Percentiles rank a stretch among this genome's conserved stretches.
phyloP scores from a whole-genome alignment of 2,888 invertebrate species.

The Automeris io region DNA sequence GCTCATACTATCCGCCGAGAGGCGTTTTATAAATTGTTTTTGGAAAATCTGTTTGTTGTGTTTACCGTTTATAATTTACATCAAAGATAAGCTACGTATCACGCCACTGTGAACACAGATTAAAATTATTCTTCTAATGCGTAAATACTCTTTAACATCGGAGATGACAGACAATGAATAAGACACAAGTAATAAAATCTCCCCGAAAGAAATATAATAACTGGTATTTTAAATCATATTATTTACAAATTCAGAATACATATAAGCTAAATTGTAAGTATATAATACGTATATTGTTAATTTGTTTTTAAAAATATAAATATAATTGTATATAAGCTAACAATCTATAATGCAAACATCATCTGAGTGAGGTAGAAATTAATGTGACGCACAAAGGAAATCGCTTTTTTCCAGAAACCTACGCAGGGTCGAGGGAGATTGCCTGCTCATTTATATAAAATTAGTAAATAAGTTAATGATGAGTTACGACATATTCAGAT shows the following conservation, averaged over 20 bases:
- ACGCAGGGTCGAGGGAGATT: neutral
- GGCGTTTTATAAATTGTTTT: conserved; percentile 9
- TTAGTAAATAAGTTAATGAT: conserved; percentile 18
- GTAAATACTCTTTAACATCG: neutral
- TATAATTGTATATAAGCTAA: neutral
- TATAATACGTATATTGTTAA: no score
- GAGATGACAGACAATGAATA: neutral
- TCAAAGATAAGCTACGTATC: conserved; percentile 5
- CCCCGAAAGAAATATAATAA: no score
- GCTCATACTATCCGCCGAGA: neutral
- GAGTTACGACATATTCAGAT: no score
- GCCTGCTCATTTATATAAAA: neutral
- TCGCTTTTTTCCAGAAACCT: neutral
- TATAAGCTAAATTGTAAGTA: no score
- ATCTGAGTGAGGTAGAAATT: no score
- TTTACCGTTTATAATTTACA: conserved; percentile 6
- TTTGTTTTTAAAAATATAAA: neutral
- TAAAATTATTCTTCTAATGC: neutral
- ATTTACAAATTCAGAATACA: no score
- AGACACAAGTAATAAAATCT: neutral
- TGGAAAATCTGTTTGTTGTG: conserved; percentile 5
- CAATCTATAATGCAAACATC: no score
- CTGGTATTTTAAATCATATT: no score
- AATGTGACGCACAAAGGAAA: neutral
- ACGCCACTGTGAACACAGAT: neutral